phyloP scores from a whole-genome alignment of 2,113 vertebrate species.

The Pagrus major region DNA sequence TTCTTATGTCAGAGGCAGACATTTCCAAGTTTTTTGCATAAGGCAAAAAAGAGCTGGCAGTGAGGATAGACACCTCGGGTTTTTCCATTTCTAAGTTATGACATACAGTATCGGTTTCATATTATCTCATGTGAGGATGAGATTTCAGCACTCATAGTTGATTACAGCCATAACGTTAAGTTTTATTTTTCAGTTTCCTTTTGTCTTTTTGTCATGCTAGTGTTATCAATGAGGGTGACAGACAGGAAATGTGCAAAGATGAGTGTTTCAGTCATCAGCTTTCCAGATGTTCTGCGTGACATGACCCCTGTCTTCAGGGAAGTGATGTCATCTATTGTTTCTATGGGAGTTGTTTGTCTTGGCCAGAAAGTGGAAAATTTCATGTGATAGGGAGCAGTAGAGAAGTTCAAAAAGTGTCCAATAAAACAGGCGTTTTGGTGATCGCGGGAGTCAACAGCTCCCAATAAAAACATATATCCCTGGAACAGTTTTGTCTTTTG shows the following conservation, averaged over 20 bases:
- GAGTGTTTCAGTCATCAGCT: conserved; percentile 58
- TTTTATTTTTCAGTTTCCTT: not conserved
- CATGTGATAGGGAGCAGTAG: not conserved
- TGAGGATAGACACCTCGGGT: conserved; percentile 16
- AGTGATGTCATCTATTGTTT: conserved; percentile 76
- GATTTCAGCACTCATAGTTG: not conserved
- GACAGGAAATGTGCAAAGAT: conserved; percentile 46
- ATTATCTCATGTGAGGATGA: not conserved
- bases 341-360: conserved; percentile 54
- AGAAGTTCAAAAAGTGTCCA: conserved; percentile 10
- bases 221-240: conserved; percentile 47
- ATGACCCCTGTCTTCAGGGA: conserved; percentile 64
- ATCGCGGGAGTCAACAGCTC: conserved; percentile 10
- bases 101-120: not conserved
- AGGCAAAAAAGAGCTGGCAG: conserved; percentile 32
- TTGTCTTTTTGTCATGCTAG: conserved; percentile 10
- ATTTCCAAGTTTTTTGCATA: conserved; percentile 35
- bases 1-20: conserved; percentile 32
- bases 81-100: conserved; percentile 33
- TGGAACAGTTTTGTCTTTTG: not conserved
- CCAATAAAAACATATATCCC: not conserved
- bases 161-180: not conserved
- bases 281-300: conserved; percentile 76
- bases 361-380: conserved; percentile 36
- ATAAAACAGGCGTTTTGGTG: conserved; percentile 12